phyloP scores from a whole-genome alignment of 2,888 invertebrate genomes.

The Ariolimax columbianus region DNA sequence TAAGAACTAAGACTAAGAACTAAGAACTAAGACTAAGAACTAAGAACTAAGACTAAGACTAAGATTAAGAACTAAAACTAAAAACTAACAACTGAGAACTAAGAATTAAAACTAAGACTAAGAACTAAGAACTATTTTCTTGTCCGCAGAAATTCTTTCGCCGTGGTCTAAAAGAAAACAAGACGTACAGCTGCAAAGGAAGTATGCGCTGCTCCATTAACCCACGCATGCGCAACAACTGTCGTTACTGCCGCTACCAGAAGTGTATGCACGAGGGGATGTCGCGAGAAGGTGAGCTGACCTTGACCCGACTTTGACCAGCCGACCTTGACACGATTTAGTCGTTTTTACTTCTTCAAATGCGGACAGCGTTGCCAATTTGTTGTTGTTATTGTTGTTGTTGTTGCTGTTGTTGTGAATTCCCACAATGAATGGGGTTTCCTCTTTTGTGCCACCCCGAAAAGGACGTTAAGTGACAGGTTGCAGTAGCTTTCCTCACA shows the following conservation, averaged over 20 bases:
- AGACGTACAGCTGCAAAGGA: constrained; percentile 72
- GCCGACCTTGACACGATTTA: no score
- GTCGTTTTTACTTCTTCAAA: neutral
- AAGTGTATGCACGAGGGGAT: constrained; percentile 75
- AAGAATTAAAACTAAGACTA: no score
- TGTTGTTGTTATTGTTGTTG: neutral
- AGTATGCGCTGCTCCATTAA: constrained; percentile 72
- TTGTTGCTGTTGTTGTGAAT: neutral
- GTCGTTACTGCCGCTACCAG: constrained; percentile 76
- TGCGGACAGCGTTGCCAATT: neutral
- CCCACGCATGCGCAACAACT: constrained; percentile 76
- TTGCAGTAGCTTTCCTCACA: no score
- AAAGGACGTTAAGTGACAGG: no score
- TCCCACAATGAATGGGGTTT: no score
- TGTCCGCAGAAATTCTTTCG: constrained; percentile 76
- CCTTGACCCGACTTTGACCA: neutral
- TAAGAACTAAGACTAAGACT: no score
- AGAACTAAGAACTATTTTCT: no score
- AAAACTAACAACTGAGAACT: no score
- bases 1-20: no score
- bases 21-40: no score
- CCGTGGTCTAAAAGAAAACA: constrained; percentile 73
- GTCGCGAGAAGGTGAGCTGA: constrained; percentile 69
- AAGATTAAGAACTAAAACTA: no score
- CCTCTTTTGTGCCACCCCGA: no score